Percentiles rank a stretch among this genome's conserved stretches.
Evolutionary conservation across 2,113 vertebrate species (phyloP).

Genomic region (Taxidea taxus): DNA sequence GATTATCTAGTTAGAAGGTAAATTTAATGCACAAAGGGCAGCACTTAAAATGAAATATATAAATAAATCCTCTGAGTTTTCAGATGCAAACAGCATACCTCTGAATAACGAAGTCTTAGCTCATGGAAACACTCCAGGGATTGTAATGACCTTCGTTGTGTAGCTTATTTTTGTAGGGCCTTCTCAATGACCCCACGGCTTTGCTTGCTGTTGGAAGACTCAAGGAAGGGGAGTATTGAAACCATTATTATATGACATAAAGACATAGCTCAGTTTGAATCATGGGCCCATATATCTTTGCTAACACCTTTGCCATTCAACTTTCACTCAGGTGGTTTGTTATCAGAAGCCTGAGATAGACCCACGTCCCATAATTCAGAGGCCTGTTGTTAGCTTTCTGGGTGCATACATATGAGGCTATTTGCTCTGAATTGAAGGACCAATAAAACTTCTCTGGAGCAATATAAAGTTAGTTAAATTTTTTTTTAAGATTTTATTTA

Average conservation of each 20-base stretch:
- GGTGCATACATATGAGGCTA: not conserved
- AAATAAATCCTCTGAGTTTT: not conserved
- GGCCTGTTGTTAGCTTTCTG: fast-evolving
- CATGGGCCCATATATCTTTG: fast-evolving
- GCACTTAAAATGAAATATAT: not conserved
- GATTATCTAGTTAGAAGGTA: not conserved
- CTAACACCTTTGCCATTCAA: not conserved
- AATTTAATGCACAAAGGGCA: not conserved
- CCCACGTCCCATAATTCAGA: not conserved
- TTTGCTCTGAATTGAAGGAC: not conserved
- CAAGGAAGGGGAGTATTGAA: not conserved
- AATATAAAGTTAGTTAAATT: conserved; percentile 36
- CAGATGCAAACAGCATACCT: not conserved
- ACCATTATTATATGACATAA: not conserved
- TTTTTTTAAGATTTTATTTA: too few relatives aligned
- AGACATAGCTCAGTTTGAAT: not conserved
- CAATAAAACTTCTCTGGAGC: not conserved
- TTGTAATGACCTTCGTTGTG: not conserved
- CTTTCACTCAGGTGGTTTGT: not conserved
- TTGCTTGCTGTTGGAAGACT: not conserved
- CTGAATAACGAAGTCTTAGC: not conserved
- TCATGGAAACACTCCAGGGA: not conserved
- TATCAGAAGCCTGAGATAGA: not conserved
- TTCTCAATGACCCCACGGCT: not conserved
- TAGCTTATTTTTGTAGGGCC: not conserved